phyloP scores from a whole-genome alignment of 2,113 vertebrate species.

The Mastomys coucha region DNA sequence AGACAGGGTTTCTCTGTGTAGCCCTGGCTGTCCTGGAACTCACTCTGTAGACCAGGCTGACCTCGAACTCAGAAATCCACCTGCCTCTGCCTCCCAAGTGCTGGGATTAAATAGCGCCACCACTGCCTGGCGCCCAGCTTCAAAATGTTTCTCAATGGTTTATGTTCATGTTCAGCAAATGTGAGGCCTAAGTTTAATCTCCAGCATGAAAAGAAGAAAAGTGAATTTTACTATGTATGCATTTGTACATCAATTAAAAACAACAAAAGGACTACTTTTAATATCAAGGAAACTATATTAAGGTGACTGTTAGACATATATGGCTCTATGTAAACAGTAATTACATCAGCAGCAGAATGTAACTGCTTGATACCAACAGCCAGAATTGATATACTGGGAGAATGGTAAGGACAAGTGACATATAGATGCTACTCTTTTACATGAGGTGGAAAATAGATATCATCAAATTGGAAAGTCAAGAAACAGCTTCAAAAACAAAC shows the following conservation, averaged over 20 bases:
- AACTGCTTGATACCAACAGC: slow-evolving; percentile 25
- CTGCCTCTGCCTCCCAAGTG: too few relatives aligned
- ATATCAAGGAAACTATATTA: slow-evolving; percentile 11
- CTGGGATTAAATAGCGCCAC: too few relatives aligned
- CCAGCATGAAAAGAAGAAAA: neutral
- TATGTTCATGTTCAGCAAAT: neutral
- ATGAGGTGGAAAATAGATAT: neutral
- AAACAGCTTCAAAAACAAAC: slow-evolving; percentile 8
- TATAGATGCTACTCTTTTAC: neutral
- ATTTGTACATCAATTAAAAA: neutral
- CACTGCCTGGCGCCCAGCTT: too few relatives aligned
- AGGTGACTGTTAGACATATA: neutral
- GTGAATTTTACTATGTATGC: neutral
- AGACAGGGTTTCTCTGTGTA: too few relatives aligned
- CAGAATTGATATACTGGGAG: neutral
- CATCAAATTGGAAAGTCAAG: slow-evolving; percentile 20
- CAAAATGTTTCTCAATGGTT: neutral
- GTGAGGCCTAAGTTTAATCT: neutral
- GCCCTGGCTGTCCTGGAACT: too few relatives aligned
- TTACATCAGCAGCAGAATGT: neutral
- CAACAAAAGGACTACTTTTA: neutral
- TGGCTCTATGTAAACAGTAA: neutral
- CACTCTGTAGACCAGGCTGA: too few relatives aligned
- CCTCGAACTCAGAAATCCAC: too few relatives aligned
- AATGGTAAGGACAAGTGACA: neutral